Evolutionary conservation across 2,113 vertebrate genomes (phyloP).

Genomic region (Myodes glareolus): DNA sequence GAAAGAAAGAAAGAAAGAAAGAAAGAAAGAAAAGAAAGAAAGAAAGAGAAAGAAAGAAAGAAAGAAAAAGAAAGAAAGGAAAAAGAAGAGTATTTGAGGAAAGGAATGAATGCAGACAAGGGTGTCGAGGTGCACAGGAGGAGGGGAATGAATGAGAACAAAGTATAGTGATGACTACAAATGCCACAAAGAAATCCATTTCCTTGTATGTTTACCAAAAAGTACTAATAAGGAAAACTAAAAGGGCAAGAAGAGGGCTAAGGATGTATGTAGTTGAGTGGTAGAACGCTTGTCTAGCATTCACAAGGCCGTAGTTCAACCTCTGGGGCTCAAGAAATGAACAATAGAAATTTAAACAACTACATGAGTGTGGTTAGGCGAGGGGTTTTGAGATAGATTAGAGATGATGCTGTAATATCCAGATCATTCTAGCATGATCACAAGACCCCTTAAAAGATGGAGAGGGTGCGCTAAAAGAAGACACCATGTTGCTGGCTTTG

Average conservation of each 20-base stretch:
- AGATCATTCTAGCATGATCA: neutral
- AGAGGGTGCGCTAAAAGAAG: neutral
- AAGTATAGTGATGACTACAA: neutral
- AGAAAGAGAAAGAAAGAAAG: too few relatives aligned
- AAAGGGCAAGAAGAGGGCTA: neutral
- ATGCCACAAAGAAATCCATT: neutral
- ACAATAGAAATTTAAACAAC: neutral
- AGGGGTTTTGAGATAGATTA: neutral
- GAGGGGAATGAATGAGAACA: neutral
- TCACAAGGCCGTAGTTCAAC: neutral
- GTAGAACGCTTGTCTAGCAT: neutral
- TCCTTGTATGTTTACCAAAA: neutral
- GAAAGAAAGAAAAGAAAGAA: too few relatives aligned
- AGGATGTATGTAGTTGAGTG: neutral
- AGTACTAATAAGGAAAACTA: neutral
- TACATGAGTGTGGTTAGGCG: neutral
- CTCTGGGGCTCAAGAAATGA: neutral
- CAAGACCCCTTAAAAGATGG: neutral
- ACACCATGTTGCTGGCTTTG: neutral
- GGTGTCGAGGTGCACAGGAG: neutral
- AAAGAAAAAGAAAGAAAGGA: too few relatives aligned
- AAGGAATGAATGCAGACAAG: neutral
- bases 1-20: too few relatives aligned
- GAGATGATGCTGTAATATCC: neutral
- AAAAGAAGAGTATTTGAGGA: too few relatives aligned